Conservation (phyloP, 2,113 vertebrate genomes). For the Oceanodroma tethys region DNA sequence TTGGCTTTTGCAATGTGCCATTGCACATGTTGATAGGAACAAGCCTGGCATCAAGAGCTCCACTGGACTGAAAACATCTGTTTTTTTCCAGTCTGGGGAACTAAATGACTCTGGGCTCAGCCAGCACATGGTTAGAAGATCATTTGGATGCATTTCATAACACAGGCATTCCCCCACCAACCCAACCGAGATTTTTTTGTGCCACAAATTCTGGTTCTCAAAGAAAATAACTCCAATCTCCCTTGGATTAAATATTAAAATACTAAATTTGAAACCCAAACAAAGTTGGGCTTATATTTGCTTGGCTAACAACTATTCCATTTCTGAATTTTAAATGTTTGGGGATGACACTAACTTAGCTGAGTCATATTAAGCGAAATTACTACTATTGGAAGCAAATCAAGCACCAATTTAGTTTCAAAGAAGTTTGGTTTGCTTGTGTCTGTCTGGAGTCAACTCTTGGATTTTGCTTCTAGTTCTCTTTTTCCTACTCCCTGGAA, state of each 20-base stretch:
- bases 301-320: not conserved
- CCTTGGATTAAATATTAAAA: not conserved
- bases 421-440: not conserved
- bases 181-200: not conserved
- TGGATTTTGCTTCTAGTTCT: not conserved
- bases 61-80: not conserved
- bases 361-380: not conserved
- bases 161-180: not conserved
- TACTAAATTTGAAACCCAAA: not conserved
- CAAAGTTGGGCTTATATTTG: not conserved
- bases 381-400: not conserved
- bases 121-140: not conserved
- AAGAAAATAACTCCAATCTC: not conserved
- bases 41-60: not conserved
- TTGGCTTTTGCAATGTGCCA: not conserved
- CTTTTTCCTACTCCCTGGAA: not conserved
- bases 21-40: not conserved
- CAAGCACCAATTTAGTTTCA: not conserved
- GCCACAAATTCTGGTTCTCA: not conserved
- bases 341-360: not conserved
- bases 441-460: not conserved
- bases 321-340: not conserved
- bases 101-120: not conserved
- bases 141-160: not conserved
- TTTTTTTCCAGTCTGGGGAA: not conserved